Evolutionary conservation across 30 jellyfish, hydroid and myxozoan species (phyloP).

Genomic region (Aurelia aurita): DNA sequence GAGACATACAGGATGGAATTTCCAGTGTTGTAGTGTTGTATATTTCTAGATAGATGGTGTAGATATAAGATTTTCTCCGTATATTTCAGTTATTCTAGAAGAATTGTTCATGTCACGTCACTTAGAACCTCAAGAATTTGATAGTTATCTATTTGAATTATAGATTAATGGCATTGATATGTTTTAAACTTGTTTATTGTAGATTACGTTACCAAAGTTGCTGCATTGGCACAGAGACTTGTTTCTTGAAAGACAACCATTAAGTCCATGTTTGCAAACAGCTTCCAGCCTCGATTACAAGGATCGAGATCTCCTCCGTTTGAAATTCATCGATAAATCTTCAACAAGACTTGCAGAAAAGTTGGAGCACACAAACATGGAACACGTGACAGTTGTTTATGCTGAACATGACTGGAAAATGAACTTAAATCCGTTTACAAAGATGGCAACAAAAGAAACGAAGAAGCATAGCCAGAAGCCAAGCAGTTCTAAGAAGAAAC

Average conservation of each 20-base stretch:
- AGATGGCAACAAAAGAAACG: neutral
- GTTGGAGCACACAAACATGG: slow-evolving; percentile 38
- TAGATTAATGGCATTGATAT: no score
- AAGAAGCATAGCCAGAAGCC: neutral
- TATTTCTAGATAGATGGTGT: no score
- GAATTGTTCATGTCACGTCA: no score
- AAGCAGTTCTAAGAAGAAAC: neutral
- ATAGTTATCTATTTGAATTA: no score
- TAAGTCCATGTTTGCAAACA: slow-evolving; percentile 39
- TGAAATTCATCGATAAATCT: slow-evolving; percentile 38
- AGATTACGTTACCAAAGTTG: slow-evolving; percentile 27
- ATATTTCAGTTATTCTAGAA: no score
- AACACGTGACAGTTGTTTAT: slow-evolving; percentile 2
- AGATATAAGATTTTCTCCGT: no score
- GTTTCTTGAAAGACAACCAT: slow-evolving; percentile 60
- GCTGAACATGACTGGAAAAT: slow-evolving; percentile 50
- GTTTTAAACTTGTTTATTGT: no score
- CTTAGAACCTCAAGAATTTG: no score
- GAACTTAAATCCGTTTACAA: neutral
- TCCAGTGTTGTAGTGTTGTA: no score
- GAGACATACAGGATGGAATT: no score
- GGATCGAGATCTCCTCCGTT: slow-evolving; percentile 34
- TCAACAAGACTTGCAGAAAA: slow-evolving; percentile 48
- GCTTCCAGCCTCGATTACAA: slow-evolving; percentile 67
- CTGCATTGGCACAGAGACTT: slow-evolving; percentile 55